These are phyloP conservation scores for Geotrypetes seraphini DNA, from an alignment of 2,797 vertebrate genomes.

Conservation along the genomic window DNA sequence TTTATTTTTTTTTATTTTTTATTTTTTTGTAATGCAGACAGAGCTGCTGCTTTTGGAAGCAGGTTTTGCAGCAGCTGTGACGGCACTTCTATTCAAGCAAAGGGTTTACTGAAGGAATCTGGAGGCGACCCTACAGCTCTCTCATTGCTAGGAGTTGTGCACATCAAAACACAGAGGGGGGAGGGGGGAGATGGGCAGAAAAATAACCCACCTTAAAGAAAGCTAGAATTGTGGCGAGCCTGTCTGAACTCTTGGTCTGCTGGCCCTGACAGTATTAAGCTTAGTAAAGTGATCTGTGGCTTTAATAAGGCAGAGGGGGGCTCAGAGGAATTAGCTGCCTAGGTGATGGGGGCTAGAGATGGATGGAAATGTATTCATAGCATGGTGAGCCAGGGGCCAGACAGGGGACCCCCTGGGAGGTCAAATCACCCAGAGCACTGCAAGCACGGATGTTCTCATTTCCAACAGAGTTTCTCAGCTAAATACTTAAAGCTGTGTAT, in stretches of 20 bases:
- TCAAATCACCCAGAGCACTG: conserved; percentile 73
- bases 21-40: conserved; percentile 46
- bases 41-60: conserved; percentile 79
- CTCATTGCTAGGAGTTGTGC: conserved; percentile 44
- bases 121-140: conserved; percentile 82
- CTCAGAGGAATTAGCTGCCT: conserved; percentile 93
- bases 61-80: conserved; percentile 89
- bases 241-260: conserved; percentile 55
- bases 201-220: conserved; percentile 35
- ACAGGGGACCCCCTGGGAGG: conserved; percentile 60
- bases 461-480: conserved; percentile 52
- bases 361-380: conserved; percentile 70
- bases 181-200: background rate
- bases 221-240: conserved; percentile 45
- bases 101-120: conserved; percentile 98
- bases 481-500: conserved; percentile 59
- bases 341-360: conserved; percentile 78
- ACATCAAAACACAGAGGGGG: conserved; percentile 36
- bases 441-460: conserved; percentile 49
- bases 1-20: conserved; percentile 33
- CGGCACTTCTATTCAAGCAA: conserved; percentile 91
- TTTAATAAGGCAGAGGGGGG: conserved; percentile 92
- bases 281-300: conserved; percentile 95
- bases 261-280: conserved; percentile 65
- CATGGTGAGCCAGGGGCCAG: conserved; percentile 66